Base-by-base conservation (phyloP, 1,140 invertebrate species). In the Copidosoma floridanum region DNA sequence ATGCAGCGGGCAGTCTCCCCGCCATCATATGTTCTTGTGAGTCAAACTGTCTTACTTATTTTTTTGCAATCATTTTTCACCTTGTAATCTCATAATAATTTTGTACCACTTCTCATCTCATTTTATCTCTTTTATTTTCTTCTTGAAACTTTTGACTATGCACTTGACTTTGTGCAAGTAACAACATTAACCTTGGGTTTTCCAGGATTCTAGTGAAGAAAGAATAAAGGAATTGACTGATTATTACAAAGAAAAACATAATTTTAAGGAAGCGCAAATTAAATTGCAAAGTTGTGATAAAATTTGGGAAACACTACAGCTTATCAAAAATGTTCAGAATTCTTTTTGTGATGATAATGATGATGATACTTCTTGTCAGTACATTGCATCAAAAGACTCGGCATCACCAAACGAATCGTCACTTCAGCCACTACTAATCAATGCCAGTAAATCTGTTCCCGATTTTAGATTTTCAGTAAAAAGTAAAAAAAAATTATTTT, bases 251-350 rank as follows among this genome's bases (percentile, higher is more conserved):
- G 38, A 64, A 32, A 65, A 65, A 41, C 71, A 68, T 10, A 48
- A 72, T 7, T 21, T 78, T 26, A 71, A 67, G 8, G 63, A 75
- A 40, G 62, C 74, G 2, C 52, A 57, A 32, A 18, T 79, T 10
- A 18, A 59, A 1, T 55, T 78, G 12, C 71, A 77, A 46, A 63
- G 58, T 20, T 79, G 77, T 60, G 77, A 79, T 57, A 78, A 78
- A 59, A 78, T 79, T 52, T 78, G 76, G 76, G 68, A 78, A 51
- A 78, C 76, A 5, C 54, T 79, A 27, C 58, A 78, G 21, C 53
- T 79, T 0, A 74, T 78, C 47, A 73, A 70, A 57, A 68, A 70
- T 55, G 24, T 67, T 11, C 71, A 77, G 50, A 37, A 52, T n/a
- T 27, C 18, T 26, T 35, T 37, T 11, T 40, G 29, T 11, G 47